These are phyloP conservation scores for Pteruthius melanotis DNA, from an alignment of 2,113 vertebrate species.

Conservation along the genomic window DNA sequence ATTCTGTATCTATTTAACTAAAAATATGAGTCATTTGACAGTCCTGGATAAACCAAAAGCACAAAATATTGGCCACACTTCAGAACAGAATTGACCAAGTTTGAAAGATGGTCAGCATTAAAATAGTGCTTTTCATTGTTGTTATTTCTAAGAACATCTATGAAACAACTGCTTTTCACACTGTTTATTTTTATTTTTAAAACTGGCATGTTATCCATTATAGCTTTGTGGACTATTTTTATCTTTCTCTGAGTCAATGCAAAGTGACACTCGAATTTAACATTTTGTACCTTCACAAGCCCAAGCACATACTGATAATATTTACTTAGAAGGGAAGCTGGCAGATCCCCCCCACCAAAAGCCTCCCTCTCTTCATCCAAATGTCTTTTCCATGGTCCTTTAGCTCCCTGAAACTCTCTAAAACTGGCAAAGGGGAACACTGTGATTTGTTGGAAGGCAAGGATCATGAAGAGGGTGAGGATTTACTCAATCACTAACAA, in stretches of 20 bases:
- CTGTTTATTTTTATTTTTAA: background rate
- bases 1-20: background rate
- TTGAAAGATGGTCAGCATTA: background rate
- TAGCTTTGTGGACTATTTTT: background rate
- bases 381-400: background rate
- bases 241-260: background rate
- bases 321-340: background rate
- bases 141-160: background rate
- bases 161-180: background rate
- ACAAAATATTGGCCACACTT: background rate
- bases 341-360: background rate
- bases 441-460: background rate
- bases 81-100: background rate
- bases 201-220: background rate
- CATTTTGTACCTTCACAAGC: background rate
- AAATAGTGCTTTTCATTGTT: background rate
- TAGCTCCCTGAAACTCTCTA: background rate
- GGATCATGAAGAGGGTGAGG: background rate
- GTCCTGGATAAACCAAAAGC: background rate
- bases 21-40: background rate
- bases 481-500: background rate
- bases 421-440: background rate
- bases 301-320: background rate
- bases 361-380: background rate
- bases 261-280: background rate